These are phyloP conservation scores for Eilema sororculum DNA, from an alignment of 2,888 invertebrate genomes.

Conservation along the genomic window DNA sequence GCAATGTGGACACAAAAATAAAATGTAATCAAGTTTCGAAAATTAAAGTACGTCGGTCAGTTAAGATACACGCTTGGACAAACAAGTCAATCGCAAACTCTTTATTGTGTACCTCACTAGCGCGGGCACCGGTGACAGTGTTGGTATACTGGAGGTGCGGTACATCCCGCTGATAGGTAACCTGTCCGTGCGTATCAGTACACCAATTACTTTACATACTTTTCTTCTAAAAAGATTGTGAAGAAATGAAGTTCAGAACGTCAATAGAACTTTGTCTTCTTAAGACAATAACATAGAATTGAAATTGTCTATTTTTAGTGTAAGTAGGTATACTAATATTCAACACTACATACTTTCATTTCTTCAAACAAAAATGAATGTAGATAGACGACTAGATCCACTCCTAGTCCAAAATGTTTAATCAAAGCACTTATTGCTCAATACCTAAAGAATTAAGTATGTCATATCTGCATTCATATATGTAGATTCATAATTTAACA, in stretches of 20 bases:
- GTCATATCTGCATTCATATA: conserved; percentile 28
- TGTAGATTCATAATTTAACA: neutral
- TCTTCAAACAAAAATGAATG: conserved; percentile 25
- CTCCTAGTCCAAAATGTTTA: neutral
- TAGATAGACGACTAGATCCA: conserved; percentile 15
- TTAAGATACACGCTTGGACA: conserved; percentile 59
- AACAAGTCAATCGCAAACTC: conserved; percentile 72
- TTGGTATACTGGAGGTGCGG: conserved; percentile 96
- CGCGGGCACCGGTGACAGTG: conserved; percentile 91
- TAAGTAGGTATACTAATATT: neutral
- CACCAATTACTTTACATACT: conserved; percentile 60
- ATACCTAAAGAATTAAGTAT: neutral
- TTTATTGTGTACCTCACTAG: conserved; percentile 89
- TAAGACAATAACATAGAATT: neutral
- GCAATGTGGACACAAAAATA: neutral
- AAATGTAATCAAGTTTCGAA: neutral
- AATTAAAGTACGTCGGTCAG: conserved; percentile 64
- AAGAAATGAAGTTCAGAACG: conserved; percentile 23
- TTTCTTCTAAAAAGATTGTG: conserved; percentile 8
- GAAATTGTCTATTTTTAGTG: neutral
- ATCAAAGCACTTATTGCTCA: neutral
- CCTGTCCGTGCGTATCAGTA: conserved; percentile 78
- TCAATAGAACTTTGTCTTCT: neutral
- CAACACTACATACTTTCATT: conserved; percentile 10
- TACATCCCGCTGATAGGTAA: conserved; percentile 91